These are phyloP conservation scores for Echinometra lucunter DNA, from an alignment of 53 echinoderm and acorn worm species.

Conservation along the genomic window DNA sequence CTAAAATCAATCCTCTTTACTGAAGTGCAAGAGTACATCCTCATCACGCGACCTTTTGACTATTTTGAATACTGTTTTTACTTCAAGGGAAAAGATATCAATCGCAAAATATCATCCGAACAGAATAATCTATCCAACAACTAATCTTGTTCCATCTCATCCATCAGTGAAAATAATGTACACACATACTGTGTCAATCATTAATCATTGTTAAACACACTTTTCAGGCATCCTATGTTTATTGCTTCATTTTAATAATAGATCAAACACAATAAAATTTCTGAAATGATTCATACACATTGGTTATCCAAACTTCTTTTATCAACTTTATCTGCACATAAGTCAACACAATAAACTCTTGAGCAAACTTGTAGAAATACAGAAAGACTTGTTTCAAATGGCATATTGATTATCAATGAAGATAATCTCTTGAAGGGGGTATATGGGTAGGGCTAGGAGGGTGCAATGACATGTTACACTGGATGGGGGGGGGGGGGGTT, in stretches of 20 bases:
- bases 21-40: neutral
- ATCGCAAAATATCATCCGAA: neutral
- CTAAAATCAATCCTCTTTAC: neutral
- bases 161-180: neutral
- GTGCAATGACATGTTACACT: neutral
- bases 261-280: neutral
- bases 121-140: neutral
- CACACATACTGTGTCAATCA: neutral
- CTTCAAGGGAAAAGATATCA: neutral
- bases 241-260: neutral
- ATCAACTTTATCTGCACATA: neutral
- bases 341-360: constrained; percentile 55
- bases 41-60: neutral
- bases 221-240: neutral
- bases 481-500: neutral
- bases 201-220: constrained; percentile 9
- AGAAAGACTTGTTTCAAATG: constrained; percentile 18
- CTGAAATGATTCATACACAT: neutral
- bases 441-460: neutral
- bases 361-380: constrained; percentile 43
- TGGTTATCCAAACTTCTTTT: constrained; percentile 25
- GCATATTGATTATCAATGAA: constrained; percentile 29
- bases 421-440: constrained; percentile 43
- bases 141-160: neutral
- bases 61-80: neutral